These are phyloP conservation scores for Hyperopisus bebe DNA, from an alignment of 2,113 vertebrate genomes.

Conservation along the genomic window DNA sequence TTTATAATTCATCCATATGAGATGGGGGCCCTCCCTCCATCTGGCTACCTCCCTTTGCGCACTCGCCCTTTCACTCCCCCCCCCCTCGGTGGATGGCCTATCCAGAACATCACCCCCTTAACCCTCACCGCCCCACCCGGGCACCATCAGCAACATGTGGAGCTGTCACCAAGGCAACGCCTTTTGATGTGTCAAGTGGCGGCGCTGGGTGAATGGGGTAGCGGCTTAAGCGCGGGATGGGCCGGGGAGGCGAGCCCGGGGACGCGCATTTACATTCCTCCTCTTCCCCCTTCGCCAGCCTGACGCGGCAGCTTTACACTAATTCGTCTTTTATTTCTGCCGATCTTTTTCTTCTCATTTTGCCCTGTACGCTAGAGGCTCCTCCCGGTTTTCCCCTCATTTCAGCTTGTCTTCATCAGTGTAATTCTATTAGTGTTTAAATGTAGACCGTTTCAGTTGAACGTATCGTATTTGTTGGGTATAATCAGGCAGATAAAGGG, in stretches of 20 bases:
- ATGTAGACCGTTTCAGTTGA: not conserved
- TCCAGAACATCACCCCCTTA: slow-evolving; percentile 34
- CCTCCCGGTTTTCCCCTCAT: not conserved
- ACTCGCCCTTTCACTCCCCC: not conserved
- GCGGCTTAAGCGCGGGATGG: slow-evolving; percentile 32
- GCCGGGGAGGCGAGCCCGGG: slow-evolving; percentile 27
- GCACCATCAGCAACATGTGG: slow-evolving; percentile 46
- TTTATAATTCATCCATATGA: slow-evolving; percentile 14
- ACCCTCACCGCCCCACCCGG: slow-evolving; percentile 27
- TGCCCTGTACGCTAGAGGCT: not conserved
- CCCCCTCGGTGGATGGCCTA: slow-evolving; percentile 28
- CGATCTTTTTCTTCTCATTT: slow-evolving; percentile 15
- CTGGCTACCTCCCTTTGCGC: slow-evolving; percentile 13
- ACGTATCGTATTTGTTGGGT: not conserved
- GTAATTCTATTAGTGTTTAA: not conserved
- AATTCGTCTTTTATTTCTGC: not conserved
- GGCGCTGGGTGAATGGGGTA: slow-evolving; percentile 42
- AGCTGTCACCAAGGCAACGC: slow-evolving; percentile 51
- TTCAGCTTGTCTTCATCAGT: not conserved
- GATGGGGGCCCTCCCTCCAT: not conserved
- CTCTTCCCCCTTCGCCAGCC: not conserved
- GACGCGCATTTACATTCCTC: slow-evolving; percentile 31
- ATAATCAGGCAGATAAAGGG: not conserved
- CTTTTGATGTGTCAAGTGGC: slow-evolving; percentile 56
- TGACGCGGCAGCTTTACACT: slow-evolving; percentile 10